A percentile compares a stretch with the other conserved stretches of the same genome.
These are phyloP conservation scores for Thalassarche chlororhynchos DNA, from an alignment of 2,113 vertebrate genomes.

Conservation along the genomic window DNA sequence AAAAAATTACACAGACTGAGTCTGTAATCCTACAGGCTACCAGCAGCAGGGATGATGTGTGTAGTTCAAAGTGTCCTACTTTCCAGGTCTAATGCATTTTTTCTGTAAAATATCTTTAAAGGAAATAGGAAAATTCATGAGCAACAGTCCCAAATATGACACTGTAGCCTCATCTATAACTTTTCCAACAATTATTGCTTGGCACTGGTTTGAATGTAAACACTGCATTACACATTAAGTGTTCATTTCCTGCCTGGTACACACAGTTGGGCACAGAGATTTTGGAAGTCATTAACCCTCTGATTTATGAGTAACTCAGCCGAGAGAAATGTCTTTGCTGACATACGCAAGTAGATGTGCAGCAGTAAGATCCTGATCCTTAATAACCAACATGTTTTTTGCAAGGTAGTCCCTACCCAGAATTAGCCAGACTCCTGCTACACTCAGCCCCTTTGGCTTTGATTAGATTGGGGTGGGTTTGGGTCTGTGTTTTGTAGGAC, in stretches of 20 bases:
- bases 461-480: neutral
- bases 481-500: neutral
- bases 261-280: neutral
- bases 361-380: neutral
- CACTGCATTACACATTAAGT: neutral
- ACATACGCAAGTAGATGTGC: neutral
- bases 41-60: neutral
- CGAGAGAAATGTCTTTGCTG: neutral
- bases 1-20: neutral
- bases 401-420: neutral
- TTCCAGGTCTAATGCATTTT: neutral
- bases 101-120: neutral
- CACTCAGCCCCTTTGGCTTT: neutral
- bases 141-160: neutral
- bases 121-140: neutral
- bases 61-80: neutral
- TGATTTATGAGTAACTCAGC: neutral
- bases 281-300: neutral
- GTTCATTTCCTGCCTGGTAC: neutral
- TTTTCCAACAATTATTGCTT: neutral
- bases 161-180: neutral
- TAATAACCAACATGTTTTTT: neutral
- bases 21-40: neutral
- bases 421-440: neutral
- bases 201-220: neutral